These are phyloP conservation scores for Oscheius sp. DNA, from an alignment of 1,140 invertebrate species.

Conservation along the genomic window DNA sequence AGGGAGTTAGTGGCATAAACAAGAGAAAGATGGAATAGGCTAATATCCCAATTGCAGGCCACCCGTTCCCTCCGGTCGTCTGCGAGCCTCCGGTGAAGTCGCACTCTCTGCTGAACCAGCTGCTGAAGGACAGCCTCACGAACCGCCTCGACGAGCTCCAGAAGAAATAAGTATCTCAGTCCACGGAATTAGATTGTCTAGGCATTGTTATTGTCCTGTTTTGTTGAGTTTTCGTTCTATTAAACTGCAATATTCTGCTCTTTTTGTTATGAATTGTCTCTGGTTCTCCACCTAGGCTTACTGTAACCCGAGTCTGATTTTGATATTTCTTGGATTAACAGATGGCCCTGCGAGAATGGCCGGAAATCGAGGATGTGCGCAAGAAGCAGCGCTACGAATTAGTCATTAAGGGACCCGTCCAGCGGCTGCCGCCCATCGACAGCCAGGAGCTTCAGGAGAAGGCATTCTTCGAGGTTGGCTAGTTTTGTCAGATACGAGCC, in stretches of 20 bases:
- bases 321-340: too few relatives aligned
- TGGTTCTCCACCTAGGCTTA: too few relatives aligned
- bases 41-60: constrained; percentile 29
- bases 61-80: constrained; percentile 38
- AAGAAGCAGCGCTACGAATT: background rate
- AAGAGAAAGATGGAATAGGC: too few relatives aligned
- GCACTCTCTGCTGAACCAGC: constrained; percentile 30
- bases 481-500: too few relatives aligned
- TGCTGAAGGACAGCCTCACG: background rate
- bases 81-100: background rate
- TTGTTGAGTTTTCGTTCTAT: too few relatives aligned
- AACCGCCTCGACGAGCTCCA: background rate
- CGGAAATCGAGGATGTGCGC: constrained; percentile 5
- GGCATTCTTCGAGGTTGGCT: background rate
- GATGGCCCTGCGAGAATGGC: background rate
- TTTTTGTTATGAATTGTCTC: too few relatives aligned
- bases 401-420: background rate
- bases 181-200: background rate
- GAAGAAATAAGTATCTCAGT: background rate
- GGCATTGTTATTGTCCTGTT: background rate
- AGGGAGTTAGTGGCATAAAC: too few relatives aligned
- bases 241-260: too few relatives aligned
- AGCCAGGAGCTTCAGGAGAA: background rate
- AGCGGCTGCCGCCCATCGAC: background rate
- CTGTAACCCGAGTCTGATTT: too few relatives aligned